Base-by-base conservation (phyloP, 2,888 invertebrate genomes). In the Lasioglossum villosulum region DNA sequence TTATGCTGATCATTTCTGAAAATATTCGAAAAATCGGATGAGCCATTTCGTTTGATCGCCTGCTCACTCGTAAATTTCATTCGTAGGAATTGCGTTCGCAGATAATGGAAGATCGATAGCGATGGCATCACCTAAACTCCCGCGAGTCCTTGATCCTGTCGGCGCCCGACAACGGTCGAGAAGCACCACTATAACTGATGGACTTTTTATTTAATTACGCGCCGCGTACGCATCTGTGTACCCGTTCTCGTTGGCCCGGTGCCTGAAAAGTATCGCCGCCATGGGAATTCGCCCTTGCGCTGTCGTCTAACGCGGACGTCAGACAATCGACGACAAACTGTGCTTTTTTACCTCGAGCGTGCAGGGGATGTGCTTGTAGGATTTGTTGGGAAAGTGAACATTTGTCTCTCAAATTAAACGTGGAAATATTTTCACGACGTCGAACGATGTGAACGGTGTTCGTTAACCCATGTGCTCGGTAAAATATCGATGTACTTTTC, bases 161-260 rank as follows among this genome's bases (percentile, higher is more conserved):
- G 87, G 84, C 91, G 88, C 79, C 39, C 74, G 86, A 82, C 87
- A 86, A 86, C 82, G 80, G 81, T 83, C 84, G 83, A 86, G 74
- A 42, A 90, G 86, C 87, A 82, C 88, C 90, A 89, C 89, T 89
- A 89, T 91, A 92, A 91, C 91, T 89, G 90, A 93, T 92, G 90
- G 90, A 91, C 89, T 90, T 93, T 92, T 91, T 92, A 93, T 93
- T 92, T 90, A 93, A 93, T 93, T 92, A 93, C 87, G 88, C 63
- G 76, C 75, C 83, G 80, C 75, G 80, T 77, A 89, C 90, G 87
- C 93, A 93, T 93, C 93, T 93, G 93, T 89, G 91, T 87, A 89
- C 87, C 76, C 75, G 83, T 84, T 89, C 78, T 77, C 70, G 73
- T 71, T 68, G 68, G 75, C 77, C 39, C 52, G 83, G 74, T 78